Percentiles rank a stretch among this genome's conserved stretches.
Conservation (phyloP, 1,140 invertebrate genomes). For the Wasmannia auropunctata region DNA sequence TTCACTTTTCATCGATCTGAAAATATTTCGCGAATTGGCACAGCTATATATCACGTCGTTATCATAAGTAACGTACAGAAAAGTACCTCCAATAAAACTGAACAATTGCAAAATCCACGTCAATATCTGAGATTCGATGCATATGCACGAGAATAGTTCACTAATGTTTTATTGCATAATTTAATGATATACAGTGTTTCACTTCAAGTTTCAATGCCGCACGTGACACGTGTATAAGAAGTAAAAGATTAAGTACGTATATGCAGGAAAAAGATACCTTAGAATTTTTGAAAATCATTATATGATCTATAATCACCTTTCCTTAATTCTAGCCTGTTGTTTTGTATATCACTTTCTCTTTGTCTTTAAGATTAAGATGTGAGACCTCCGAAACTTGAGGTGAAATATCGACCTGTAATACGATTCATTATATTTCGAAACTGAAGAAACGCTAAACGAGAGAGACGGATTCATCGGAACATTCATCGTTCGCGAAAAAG, state of each 20-base stretch:
- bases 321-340: neutral
- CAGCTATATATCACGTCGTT: neutral
- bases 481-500: constrained; percentile 17
- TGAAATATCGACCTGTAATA: neutral
- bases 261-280: neutral
- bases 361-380: neutral
- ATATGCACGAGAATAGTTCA: neutral
- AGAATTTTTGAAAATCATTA: neutral
- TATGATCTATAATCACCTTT: neutral
- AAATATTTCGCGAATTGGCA: neutral
- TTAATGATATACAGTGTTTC: neutral
- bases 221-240: neutral
- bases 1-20: neutral
- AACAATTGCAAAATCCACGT: neutral
- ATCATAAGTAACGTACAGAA: neutral
- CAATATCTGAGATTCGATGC: neutral
- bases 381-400: neutral
- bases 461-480: neutral
- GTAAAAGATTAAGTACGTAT: neutral
- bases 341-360: neutral
- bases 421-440: neutral
- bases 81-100: neutral
- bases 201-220: neutral
- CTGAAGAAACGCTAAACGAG: neutral
- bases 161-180: constrained; percentile 6